Base-by-base conservation (phyloP, 2,888 invertebrate genomes). In the Gortyna flavago region DNA sequence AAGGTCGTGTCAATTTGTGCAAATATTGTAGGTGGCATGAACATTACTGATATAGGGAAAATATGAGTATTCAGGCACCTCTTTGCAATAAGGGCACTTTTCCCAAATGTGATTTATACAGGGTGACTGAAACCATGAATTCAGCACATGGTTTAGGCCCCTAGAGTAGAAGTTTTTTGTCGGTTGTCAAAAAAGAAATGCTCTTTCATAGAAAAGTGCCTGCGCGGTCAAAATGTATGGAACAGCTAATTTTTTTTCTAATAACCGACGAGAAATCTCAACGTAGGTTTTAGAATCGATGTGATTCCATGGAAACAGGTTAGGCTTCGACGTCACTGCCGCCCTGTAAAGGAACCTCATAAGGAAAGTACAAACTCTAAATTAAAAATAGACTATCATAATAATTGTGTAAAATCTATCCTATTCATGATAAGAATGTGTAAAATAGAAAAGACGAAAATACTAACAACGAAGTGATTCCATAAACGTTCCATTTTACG, bases 231-330 rank as follows among this genome's bases (percentile, higher is more conserved):
- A 54, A 54, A 54, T 25, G 9, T 54, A 9, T 8, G 25, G 25
- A 48, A 21, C 48, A 48, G 7, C 6, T 16, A n/a, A 0, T 18
- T 48, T 21, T 21, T 6, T 48, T 48, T 48, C 2, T 48, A 0
- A 48, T 18, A 44, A 16, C 5, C 0, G 0, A 16, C 2, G 11
- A 41, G 0, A 11, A 5, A 44, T 18, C 0, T 44, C 44, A 16
- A 44, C 16, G 44, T 3, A 4, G 44, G 44, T 5, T 44, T 44
- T 16, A 44, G 44, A 44, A 44, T 44, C 44, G n/a, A 44, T 44
- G 16, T 48, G 48, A 18, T 16, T 48, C 18, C 18, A 48, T 48
- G 5, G 6, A 18, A 48, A 48, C 48, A 48, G 48, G 18, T 48
- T 48, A 7, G 5, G 18, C 18, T 18, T 6, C 48, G 48, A 18